Conservation (phyloP, 2,888 invertebrate genomes). For the Magallana nippona region DNA sequence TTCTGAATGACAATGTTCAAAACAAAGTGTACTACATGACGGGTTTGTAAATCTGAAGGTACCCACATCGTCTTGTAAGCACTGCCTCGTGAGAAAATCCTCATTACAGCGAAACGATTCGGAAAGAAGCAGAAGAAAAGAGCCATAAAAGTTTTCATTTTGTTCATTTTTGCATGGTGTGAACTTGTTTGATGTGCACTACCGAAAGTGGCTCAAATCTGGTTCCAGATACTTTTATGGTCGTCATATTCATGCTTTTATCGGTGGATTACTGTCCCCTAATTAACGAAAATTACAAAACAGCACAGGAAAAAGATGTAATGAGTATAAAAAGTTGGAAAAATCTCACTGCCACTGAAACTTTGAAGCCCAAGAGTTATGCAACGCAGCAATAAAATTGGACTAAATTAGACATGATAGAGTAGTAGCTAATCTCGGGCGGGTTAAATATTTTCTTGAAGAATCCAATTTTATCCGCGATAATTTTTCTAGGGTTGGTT, state of each 20-base stretch:
- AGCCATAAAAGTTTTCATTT: neutral
- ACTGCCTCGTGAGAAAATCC: neutral
- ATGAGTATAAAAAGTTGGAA: conserved; percentile 30
- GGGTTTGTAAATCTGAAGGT: conserved; percentile 3
- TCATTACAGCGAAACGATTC: neutral
- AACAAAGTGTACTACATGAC: neutral
- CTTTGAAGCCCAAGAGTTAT: conserved; percentile 20
- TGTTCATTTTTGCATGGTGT: conserved; percentile 6
- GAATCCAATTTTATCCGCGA: conserved; percentile 44
- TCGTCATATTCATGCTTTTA: conserved; percentile 31
- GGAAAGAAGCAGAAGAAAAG: conserved; percentile 2
- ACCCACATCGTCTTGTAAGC: conserved; percentile 9
- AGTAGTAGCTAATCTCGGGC: conserved; percentile 44
- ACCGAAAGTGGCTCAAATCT: conserved; percentile 8
- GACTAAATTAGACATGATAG: conserved; percentile 24
- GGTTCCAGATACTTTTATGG: conserved; percentile 32
- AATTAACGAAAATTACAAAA: conserved; percentile 33
- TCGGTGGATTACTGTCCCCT: conserved; percentile 2
- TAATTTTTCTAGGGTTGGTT: conserved; percentile 47
- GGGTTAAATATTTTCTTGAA: conserved; percentile 50
- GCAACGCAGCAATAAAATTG: conserved; percentile 20
- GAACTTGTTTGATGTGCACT: conserved; percentile 2
- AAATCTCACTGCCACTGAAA: conserved; percentile 30
- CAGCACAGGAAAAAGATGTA: conserved; percentile 9
- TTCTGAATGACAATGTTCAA: no score